Conservation (phyloP, 1,140 invertebrate genomes). For the Pinna nobilis region DNA sequence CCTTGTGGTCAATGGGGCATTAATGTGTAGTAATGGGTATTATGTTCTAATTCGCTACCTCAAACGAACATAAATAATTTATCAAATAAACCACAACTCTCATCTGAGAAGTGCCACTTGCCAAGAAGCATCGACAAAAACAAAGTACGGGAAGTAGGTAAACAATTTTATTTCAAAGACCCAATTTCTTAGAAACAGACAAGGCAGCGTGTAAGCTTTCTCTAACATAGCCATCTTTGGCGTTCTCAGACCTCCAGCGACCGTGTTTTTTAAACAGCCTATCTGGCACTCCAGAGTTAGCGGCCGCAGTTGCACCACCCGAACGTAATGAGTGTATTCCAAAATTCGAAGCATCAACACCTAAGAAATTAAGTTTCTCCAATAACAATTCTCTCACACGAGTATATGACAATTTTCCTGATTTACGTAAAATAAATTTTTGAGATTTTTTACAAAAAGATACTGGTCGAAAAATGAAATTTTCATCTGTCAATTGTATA, state of each 20-base stretch:
- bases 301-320: conserved; percentile 9
- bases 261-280: conserved; percentile 19
- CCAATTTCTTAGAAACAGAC: conserved; percentile 12
- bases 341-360: conserved; percentile 7
- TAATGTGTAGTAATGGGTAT: too few relatives aligned
- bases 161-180: too few relatives aligned
- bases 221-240: conserved; percentile 26
- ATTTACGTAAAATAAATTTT: too few relatives aligned
- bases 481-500: conserved; percentile 17
- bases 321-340: conserved; percentile 16
- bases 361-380: background rate
- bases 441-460: conserved; percentile 11
- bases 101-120: too few relatives aligned
- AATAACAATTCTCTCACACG: conserved; percentile 14
- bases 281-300: conserved; percentile 6
- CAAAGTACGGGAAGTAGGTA: too few relatives aligned
- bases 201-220: conserved; percentile 12
- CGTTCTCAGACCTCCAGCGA: conserved; percentile 24
- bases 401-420: conserved; percentile 16
- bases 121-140: too few relatives aligned
- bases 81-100: too few relatives aligned
- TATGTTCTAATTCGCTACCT: too few relatives aligned
- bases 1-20: too few relatives aligned
- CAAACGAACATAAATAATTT: too few relatives aligned
- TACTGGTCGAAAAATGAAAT: conserved; percentile 34